phyloP scores from a whole-genome alignment of 2,113 vertebrate genomes.

The Ctenodactylus gundi region DNA sequence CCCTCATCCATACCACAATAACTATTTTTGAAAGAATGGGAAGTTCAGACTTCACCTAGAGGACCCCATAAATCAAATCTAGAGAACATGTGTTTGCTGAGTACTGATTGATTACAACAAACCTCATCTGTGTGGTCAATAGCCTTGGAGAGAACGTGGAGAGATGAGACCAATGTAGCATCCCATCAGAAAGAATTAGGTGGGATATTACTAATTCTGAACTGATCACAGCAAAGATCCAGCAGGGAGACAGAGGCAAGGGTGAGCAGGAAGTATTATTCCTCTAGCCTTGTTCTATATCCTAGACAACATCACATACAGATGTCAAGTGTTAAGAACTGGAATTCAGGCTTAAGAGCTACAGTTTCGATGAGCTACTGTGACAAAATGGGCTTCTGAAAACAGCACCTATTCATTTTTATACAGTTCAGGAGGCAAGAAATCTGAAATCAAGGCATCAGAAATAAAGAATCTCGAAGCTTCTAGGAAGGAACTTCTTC shows the following conservation, averaged over 20 bases:
- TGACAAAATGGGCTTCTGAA: neutral
- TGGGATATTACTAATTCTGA: neutral
- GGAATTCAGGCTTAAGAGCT: neutral
- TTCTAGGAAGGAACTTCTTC: neutral
- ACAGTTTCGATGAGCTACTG: neutral
- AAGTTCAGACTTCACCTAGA: neutral
- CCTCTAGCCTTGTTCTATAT: neutral
- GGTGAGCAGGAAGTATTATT: neutral
- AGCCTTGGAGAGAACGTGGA: neutral
- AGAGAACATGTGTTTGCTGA: neutral
- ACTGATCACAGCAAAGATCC: neutral
- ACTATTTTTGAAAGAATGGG: neutral
- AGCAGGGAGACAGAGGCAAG: neutral
- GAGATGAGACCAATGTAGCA: fast-evolving
- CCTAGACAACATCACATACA: neutral
- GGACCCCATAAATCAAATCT: neutral
- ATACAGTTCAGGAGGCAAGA: neutral
- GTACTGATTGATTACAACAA: neutral
- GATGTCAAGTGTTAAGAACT: neutral
- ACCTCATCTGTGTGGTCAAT: too few relatives aligned
- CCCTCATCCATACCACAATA: neutral
- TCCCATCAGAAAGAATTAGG: neutral
- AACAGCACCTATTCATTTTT: neutral
- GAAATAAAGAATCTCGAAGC: neutral
- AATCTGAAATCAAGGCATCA: neutral